Evolutionary conservation across 2,888 invertebrate species (phyloP), one percentile per base, ranked within the genome.

Genomic region (Aleiodes alternator): DNA sequence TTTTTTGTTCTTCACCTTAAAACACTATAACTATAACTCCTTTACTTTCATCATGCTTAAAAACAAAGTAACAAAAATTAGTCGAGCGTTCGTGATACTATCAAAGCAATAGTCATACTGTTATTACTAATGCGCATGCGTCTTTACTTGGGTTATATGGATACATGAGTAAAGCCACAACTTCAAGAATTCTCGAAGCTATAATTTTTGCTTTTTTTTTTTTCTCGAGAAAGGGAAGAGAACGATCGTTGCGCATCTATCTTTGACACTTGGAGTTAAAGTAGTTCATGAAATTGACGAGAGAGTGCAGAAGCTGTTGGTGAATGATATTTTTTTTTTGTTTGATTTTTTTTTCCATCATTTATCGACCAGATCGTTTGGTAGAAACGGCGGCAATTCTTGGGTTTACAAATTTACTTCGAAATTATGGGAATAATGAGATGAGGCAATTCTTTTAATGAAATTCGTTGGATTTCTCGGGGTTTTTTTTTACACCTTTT

Each of bases 61-160:
- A 70, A 23, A 23, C 66, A 79, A 75, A 75, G 79, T 80, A 75
- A 79, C 53, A 79, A 73, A 80, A 78, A 80, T 69, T 75, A 72
- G 73, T 78, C 68, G 72, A 84, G 82, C 82, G 81, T 84, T 83
- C 82, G 80, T 81, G 79, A 80, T 79, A 81, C 83, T 82, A 80
- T 80, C 78, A 79, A 79, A 78, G 77, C 71, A 79, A 78, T 78
- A 48, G 76, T 34, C 7, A 29, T 29, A 64, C 80, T 50, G 73
- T 76, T 79, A 75, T 76, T 48, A 76, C 68, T 61, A 76, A 56
- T 72, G 78, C 81, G 84, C 83, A 50, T 79, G 84, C 83, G 80
- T 75, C 1, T 29, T 9, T 34, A 6, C 34, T 34, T 34, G 5
- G 34, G 4, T 34, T 34, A 34, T 34, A 34, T 34, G 34, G 34